phyloP scores from a whole-genome alignment of 2,113 vertebrate species.

The Rhegmatorhina hoffmannsi region DNA sequence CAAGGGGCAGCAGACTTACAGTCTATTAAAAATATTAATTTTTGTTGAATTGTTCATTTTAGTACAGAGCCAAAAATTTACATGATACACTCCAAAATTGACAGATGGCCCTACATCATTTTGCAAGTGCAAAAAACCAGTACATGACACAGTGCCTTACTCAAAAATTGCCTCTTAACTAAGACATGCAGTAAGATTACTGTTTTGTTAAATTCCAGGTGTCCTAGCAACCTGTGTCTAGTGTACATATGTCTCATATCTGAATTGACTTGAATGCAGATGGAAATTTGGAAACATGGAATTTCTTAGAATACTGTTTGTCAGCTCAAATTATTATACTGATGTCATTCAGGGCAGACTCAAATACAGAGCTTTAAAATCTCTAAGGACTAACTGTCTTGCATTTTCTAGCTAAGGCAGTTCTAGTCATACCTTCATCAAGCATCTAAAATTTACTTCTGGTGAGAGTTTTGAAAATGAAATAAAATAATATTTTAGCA shows the following conservation, averaged over 20 bases:
- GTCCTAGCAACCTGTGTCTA: background rate
- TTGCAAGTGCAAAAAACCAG: background rate
- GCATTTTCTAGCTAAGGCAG: background rate
- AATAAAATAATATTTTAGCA: background rate
- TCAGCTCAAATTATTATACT: background rate
- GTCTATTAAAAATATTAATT: background rate
- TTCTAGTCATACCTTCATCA: background rate
- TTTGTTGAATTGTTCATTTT: background rate
- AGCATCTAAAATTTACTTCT: background rate
- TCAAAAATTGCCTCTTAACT: background rate
- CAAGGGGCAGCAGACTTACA: background rate
- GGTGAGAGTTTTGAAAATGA: background rate
- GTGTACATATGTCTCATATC: background rate
- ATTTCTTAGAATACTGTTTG: constrained; percentile 38
- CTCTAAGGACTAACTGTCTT: background rate
- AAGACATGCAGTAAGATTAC: background rate
- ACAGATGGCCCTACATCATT: background rate
- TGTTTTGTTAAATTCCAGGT: background rate
- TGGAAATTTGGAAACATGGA: constrained; percentile 26
- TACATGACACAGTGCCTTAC: background rate
- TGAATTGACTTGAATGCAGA: background rate
- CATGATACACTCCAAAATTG: background rate
- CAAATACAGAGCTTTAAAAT: background rate
- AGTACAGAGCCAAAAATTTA: background rate
- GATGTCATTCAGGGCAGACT: constrained; percentile 10